phyloP scores from a whole-genome alignment of 2,113 vertebrate genomes.

The Crotalus viridis region DNA sequence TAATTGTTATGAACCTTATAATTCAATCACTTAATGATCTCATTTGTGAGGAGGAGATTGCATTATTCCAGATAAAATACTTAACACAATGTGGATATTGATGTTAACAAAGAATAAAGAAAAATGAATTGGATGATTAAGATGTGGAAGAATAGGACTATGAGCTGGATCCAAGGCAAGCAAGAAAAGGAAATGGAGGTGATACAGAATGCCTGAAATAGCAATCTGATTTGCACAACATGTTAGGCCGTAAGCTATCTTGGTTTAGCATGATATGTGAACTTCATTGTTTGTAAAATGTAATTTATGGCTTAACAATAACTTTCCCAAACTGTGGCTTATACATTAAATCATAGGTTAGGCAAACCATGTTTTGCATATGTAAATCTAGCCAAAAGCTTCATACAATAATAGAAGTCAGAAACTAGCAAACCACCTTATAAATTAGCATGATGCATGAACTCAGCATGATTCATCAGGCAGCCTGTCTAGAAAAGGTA shows the following conservation, averaged over 20 bases:
- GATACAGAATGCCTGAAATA: neutral
- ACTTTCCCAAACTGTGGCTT: neutral
- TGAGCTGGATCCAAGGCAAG: neutral
- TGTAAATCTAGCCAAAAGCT: neutral
- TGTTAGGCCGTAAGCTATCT: neutral
- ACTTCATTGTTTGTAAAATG: neutral
- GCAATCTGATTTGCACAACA: neutral
- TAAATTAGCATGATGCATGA: neutral
- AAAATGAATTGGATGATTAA: neutral
- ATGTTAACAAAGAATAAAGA: neutral
- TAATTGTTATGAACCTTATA: neutral
- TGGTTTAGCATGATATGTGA: neutral
- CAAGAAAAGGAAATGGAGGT: neutral
- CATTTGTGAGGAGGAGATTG: neutral
- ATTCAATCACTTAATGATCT: neutral
- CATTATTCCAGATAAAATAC: neutral
- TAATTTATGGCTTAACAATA: neutral
- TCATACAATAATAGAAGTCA: neutral
- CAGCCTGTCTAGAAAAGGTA: neutral
- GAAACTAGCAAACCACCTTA: neutral
- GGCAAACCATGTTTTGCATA: neutral
- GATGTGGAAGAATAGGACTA: neutral
- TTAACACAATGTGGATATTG: neutral
- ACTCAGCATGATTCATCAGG: neutral
- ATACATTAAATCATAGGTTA: neutral